Percentiles rank a stretch among this genome's conserved stretches.
Conservation (phyloP, 2,888 invertebrate species). For the Villa cingulata region DNA sequence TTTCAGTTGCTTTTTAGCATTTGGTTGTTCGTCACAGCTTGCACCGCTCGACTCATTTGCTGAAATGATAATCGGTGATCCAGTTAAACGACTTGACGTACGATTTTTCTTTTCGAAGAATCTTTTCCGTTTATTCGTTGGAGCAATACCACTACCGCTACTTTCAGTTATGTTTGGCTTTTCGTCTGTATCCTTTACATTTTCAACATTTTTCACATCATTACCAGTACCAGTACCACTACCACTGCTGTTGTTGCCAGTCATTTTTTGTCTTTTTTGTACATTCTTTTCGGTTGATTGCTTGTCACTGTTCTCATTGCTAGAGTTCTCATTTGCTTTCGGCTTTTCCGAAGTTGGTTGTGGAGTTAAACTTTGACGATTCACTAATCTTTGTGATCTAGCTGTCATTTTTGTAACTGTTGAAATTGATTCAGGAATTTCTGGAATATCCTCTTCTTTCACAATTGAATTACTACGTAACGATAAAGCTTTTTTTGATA, state of each 20-base stretch:
- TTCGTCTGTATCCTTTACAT: neutral
- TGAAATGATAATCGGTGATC: neutral
- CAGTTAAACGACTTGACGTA: slow-evolving; percentile 10
- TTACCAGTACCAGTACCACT: neutral
- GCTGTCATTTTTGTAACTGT: slow-evolving; percentile 6
- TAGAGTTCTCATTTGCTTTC: neutral
- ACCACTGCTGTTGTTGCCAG: neutral
- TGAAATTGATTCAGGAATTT: neutral
- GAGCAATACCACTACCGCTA: neutral
- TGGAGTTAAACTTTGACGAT: slow-evolving; percentile 8
- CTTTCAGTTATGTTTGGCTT: neutral
- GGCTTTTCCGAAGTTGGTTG: neutral
- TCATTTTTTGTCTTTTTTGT: slow-evolving; percentile 4
- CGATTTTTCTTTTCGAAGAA: slow-evolving; percentile 10
- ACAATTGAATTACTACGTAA: neutral
- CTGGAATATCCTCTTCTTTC: neutral
- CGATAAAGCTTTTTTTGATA: neutral
- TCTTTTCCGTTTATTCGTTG: slow-evolving; percentile 12
- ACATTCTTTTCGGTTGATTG: slow-evolving; percentile 2
- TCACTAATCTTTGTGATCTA: slow-evolving; percentile 10
- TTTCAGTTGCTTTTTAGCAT: slow-evolving; percentile 28
- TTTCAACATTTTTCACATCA: neutral
- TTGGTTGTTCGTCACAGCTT: slow-evolving; percentile 9
- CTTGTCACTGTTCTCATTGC: neutral
- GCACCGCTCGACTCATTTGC: slow-evolving; percentile 6